phyloP scores from a whole-genome alignment of 2,797 vertebrate species.

The Silurus aristotelis region DNA sequence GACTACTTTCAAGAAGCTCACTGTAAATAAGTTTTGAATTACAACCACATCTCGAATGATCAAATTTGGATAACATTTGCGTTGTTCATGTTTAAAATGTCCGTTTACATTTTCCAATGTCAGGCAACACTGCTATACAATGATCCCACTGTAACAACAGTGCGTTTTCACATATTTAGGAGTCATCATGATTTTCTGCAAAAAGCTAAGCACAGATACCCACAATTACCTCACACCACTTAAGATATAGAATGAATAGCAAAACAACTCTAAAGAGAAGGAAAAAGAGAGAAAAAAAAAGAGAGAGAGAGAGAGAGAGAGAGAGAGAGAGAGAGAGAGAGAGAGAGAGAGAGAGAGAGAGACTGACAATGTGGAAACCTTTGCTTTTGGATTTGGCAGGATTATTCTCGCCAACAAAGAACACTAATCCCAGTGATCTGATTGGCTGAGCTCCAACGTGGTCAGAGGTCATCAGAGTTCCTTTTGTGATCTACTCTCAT shows the following conservation, averaged over 20 bases:
- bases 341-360: neutral
- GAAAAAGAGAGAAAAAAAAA: neutral
- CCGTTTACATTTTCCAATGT: neutral
- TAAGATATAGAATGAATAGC: neutral
- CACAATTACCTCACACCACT: neutral
- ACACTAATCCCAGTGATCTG: constrained; percentile 50
- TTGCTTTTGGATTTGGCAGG: constrained; percentile 48
- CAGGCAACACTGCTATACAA: neutral
- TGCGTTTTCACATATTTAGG: neutral
- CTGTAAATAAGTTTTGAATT: neutral
- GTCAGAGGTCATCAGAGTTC: constrained; percentile 34
- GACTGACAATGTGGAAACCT: neutral
- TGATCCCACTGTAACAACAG: neutral
- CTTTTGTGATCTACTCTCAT: constrained; percentile 33
- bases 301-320: too few relatives aligned
- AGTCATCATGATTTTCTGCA: neutral
- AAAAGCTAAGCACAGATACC: neutral
- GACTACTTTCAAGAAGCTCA: neutral
- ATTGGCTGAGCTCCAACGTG: constrained; percentile 45
- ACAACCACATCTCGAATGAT: neutral
- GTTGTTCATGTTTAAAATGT: neutral
- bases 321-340: neutral
- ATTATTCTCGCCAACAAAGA: constrained; percentile 47
- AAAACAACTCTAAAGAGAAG: neutral
- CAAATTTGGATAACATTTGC: neutral